These are phyloP conservation scores for Drosophila suzukii DNA, from an alignment of 1,140 invertebrate genomes.

Conservation along the genomic window DNA sequence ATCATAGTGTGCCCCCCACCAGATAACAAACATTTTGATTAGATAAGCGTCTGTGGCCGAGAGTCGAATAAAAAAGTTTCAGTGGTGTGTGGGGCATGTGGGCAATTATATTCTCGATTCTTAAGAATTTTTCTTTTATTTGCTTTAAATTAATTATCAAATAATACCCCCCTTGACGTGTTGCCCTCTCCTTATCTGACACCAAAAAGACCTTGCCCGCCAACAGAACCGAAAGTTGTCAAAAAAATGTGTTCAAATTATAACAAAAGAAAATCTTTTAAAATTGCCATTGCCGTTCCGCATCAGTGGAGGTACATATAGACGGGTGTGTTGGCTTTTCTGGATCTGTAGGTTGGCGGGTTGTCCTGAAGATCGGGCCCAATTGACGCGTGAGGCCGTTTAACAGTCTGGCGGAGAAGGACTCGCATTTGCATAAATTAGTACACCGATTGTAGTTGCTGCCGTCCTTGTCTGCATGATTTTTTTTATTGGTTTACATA, in stretches of 20 bases:
- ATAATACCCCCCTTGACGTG: constrained; percentile 32
- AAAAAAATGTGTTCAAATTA: constrained; percentile 28
- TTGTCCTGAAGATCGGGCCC: constrained; percentile 18
- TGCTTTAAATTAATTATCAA: constrained; percentile 67
- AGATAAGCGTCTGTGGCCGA: constrained; percentile 57
- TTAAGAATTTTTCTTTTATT: constrained; percentile 48
- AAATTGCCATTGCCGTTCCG: constrained; percentile 61
- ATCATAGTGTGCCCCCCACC: constrained; percentile 60
- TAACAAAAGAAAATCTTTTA: constrained; percentile 63
- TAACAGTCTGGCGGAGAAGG: constrained; percentile 67
- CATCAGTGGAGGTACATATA: constrained; percentile 29
- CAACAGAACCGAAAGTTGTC: constrained; percentile 41
- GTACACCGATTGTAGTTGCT: constrained; percentile 33
- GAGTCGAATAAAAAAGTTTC: constrained; percentile 13
- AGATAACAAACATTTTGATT: constrained; percentile 74
- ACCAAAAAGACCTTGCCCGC: constrained; percentile 41
- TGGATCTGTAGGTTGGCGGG: constrained; percentile 5
- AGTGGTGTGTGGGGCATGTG: constrained; percentile 7
- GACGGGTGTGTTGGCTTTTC: constrained; percentile 6
- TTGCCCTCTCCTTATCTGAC: constrained; percentile 21
- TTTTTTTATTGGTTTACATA: constrained; percentile 34
- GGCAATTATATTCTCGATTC: constrained; percentile 36
- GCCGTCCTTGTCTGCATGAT: background rate
- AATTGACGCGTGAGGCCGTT: constrained; percentile 73
- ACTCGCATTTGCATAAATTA: constrained; percentile 63